These are phyloP conservation scores for Patagioenas fasciata DNA, from an alignment of 2,113 vertebrate species.

Conservation along the genomic window DNA sequence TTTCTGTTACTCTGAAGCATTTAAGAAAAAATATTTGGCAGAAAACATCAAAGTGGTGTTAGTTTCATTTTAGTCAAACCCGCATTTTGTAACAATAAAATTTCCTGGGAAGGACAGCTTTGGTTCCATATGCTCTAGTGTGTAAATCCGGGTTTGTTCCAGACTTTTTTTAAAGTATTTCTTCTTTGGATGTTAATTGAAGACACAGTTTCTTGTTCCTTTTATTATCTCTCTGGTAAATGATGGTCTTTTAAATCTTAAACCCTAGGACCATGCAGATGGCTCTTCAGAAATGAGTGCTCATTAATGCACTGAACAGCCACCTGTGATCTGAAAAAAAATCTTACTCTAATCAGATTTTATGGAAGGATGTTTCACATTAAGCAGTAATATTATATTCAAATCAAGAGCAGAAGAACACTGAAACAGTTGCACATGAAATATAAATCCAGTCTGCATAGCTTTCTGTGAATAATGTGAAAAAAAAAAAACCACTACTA, in stretches of 20 bases:
- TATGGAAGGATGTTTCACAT: not conserved
- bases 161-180: not conserved
- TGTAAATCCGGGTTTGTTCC: not conserved
- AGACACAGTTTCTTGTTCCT: not conserved
- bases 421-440: not conserved
- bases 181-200: not conserved
- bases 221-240: not conserved
- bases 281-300: not conserved
- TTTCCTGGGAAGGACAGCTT: not conserved
- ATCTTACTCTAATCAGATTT: not conserved
- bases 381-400: not conserved
- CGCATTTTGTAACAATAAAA: not conserved
- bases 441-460: not conserved
- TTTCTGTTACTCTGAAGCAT: not conserved
- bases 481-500: not conserved
- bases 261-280: not conserved
- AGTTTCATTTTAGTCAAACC: not conserved
- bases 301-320: not conserved
- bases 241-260: not conserved
- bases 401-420: not conserved
- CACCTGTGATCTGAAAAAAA: not conserved
- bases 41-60: not conserved
- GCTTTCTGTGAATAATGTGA: not conserved
- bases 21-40: not conserved
- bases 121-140: not conserved